Percentiles rank a stretch among this genome's conserved stretches.
phyloP scores from a whole-genome alignment of 1,140 invertebrate genomes.

The Euura lappo region DNA sequence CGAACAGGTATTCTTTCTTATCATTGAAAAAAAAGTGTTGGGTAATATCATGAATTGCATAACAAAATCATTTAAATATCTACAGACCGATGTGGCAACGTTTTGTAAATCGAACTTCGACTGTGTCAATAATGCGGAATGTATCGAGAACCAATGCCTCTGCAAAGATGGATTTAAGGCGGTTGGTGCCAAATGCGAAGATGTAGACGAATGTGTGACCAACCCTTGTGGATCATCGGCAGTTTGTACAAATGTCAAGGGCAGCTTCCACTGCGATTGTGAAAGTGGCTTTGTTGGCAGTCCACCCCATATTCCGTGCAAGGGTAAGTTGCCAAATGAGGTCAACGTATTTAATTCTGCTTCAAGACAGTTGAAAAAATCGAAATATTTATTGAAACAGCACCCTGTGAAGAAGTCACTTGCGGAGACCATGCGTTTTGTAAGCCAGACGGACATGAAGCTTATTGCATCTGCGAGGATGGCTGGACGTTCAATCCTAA shows the following conservation, averaged over 20 bases:
- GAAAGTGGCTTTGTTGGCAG: slow-evolving; percentile 83
- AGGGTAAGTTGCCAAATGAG: slow-evolving; percentile 59
- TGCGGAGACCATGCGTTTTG: slow-evolving; percentile 89
- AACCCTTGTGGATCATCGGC: slow-evolving; percentile 83
- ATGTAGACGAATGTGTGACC: slow-evolving; percentile 81
- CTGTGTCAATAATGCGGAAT: slow-evolving; percentile 91
- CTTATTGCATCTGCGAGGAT: slow-evolving; percentile 91
- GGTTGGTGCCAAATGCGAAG: slow-evolving; percentile 77
- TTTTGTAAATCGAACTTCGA: slow-evolving; percentile 89
- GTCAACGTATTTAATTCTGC: slow-evolving; percentile 13
- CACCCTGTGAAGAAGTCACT: slow-evolving; percentile 89
- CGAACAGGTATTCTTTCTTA: slow-evolving; percentile 71
- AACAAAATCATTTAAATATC: slow-evolving; percentile 21
- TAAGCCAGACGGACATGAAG: slow-evolving; percentile 86
- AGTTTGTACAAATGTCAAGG: slow-evolving; percentile 82
- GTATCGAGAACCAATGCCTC: slow-evolving; percentile 86
- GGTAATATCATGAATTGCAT: too few relatives aligned
- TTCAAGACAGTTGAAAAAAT: too few relatives aligned
- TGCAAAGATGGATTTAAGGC: slow-evolving; percentile 89
- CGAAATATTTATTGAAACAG: slow-evolving; percentile 48
- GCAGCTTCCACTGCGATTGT: slow-evolving; percentile 88
- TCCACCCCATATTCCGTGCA: slow-evolving; percentile 80
- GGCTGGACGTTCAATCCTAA: slow-evolving; percentile 92
- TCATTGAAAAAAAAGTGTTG: background rate
- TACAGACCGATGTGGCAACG: slow-evolving; percentile 81